phyloP scores from a whole-genome alignment of 2,797 vertebrate genomes.

The Enteromius anoplus region DNA sequence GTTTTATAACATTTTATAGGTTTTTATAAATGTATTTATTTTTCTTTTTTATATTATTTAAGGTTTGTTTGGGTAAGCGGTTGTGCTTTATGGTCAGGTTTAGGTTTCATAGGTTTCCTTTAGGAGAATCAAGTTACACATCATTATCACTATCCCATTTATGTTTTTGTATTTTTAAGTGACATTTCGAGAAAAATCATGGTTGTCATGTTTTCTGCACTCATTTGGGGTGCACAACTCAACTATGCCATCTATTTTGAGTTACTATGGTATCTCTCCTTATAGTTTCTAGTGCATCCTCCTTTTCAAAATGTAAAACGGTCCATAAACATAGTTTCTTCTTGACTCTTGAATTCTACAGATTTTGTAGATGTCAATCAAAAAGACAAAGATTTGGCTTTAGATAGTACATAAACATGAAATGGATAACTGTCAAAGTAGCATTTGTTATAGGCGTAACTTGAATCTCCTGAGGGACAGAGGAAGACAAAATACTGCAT shows the following conservation, averaged over 20 bases:
- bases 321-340: not conserved
- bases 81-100: not conserved
- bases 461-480: conserved; percentile 32
- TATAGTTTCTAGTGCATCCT: not conserved
- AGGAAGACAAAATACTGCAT: conserved; percentile 25
- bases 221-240: not conserved
- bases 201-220: not conserved
- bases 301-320: not conserved
- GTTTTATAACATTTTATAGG: not conserved
- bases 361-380: conserved; percentile 17
- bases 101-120: not conserved
- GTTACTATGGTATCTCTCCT: not conserved
- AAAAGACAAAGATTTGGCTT: conserved; percentile 19
- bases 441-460: conserved; percentile 46
- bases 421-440: conserved; percentile 46
- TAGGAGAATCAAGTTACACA: not conserved
- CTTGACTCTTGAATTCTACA: not conserved
- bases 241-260: not conserved
- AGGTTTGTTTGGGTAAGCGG: not conserved
- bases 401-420: conserved; percentile 41
- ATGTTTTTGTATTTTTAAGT: not conserved
- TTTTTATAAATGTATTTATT: not conserved
- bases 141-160: not conserved
- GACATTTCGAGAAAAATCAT: not conserved
- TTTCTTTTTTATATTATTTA: not conserved